Evolutionary conservation across 2,113 vertebrate species (phyloP), one percentile per base, ranked within the genome.

Genomic region (Cathartes aura): DNA sequence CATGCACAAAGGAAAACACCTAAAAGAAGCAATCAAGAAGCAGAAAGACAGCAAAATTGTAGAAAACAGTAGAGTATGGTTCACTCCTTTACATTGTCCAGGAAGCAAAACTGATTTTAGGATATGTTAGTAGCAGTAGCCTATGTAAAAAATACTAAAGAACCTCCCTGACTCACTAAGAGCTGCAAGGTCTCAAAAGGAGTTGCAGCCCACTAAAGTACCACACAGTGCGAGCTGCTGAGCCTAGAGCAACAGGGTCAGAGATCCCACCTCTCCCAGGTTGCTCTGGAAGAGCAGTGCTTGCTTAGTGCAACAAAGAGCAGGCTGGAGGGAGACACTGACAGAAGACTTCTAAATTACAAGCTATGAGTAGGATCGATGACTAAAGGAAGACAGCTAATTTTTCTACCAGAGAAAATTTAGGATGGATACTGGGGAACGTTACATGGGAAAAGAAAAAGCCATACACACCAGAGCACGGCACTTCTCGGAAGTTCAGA

Each of bases 211-310:
- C 64, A 22, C 38, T 52, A 40, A 42, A 82, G 29, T 5, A 55
- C 18, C 30, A 38, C 4, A 4, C 13, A 21, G 53, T 5, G 9
- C 0, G 0, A 82, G 50, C 42, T 58, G 62, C 14, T 1, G 2
- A 81, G 40, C 50, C 40, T 14, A 24, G 7, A 89, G 58, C 50
- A 45, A 16, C 4, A 36, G n/a, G 6, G 63, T 19, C 30, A 40
- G 80, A 90, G 42, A 80, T 62, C 17, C 15, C 72, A 43, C 32
- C 59, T 50, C 71, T 75, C 30, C 47, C 7, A 13, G 15, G 14
- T 2, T 66, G 27, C 62, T 63, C 38, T 24, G 53, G 30, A 53
- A 45, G 12, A 81, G 23, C 42, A 20, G 26, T 0, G 0, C n/a
- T 64, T 29, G 12, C 48, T 38, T 12, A 38, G 29, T 15, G 17